phyloP scores from a whole-genome alignment of 2,888 invertebrate genomes.

The Galerucella pusilla region DNA sequence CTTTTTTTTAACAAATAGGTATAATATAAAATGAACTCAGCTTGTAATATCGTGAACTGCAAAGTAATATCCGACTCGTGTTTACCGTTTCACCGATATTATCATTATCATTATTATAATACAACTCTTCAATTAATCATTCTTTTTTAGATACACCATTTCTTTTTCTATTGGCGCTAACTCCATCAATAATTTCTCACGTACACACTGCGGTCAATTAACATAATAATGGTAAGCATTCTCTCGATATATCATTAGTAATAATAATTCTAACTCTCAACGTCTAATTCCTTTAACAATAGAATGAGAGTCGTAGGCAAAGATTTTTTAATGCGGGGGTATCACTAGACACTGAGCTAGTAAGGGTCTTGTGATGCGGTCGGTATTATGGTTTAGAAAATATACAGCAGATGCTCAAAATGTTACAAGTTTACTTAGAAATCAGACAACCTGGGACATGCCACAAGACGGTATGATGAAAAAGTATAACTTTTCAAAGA shows the following conservation, averaged over 20 bases:
- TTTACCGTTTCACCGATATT: neutral
- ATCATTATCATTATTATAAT: neutral
- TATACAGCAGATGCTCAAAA: no score
- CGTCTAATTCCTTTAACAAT: slow-evolving; percentile 37
- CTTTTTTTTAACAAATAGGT: no score
- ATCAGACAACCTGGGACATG: no score
- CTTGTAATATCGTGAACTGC: neutral
- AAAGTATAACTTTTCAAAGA: no score
- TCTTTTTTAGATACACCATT: neutral
- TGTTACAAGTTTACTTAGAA: no score
- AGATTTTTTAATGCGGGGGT: slow-evolving; percentile 1
- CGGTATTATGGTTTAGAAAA: no score
- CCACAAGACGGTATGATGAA: no score
- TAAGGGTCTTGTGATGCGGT: neutral
- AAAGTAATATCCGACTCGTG: neutral
- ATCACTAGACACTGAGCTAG: no score
- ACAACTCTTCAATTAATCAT: neutral
- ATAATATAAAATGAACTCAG: neutral
- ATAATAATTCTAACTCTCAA: slow-evolving; percentile 37
- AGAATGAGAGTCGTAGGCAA: neutral
- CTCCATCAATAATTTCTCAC: slow-evolving; percentile 36
- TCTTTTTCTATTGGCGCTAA: slow-evolving; percentile 31
- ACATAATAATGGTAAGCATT: slow-evolving; percentile 35
- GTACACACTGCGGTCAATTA: slow-evolving; percentile 32
- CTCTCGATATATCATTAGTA: slow-evolving; percentile 35